phyloP scores from a whole-genome alignment of 2,888 invertebrate genomes.

The Sesia apiformis region DNA sequence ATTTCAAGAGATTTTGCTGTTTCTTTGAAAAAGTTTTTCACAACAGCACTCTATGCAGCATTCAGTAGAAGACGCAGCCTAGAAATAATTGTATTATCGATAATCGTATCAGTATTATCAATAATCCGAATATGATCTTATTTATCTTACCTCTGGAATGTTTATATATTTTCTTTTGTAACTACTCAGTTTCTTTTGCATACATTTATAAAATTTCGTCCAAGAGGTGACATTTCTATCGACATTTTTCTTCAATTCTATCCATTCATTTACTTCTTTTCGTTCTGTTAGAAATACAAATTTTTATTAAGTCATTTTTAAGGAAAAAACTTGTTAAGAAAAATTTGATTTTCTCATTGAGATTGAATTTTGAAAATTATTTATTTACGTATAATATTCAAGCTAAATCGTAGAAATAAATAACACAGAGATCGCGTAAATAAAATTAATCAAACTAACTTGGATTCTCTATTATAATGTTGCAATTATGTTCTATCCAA shows the following conservation, averaged over 20 bases:
- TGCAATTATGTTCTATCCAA: conserved; percentile 40
- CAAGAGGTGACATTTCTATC: conserved; percentile 32
- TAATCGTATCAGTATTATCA: too few relatives aligned
- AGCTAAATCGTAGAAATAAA: too few relatives aligned
- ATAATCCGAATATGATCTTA: too few relatives aligned
- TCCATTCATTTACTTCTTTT: conserved; percentile 18
- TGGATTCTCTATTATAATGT: conserved; percentile 27
- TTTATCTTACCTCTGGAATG: conserved; percentile 15
- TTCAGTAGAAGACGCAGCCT: too few relatives aligned
- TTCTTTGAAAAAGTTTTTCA: too few relatives aligned
- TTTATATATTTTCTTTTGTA: conserved; percentile 18
- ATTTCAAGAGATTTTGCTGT: too few relatives aligned
- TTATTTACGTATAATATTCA: too few relatives aligned
- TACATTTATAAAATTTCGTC: conserved; percentile 27
- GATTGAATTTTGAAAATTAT: too few relatives aligned
- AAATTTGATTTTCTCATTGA: too few relatives aligned
- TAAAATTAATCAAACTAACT: neutral
- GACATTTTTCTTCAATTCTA: conserved; percentile 25
- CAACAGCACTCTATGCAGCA: too few relatives aligned
- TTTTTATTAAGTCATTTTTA: neutral
- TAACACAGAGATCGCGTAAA: neutral
- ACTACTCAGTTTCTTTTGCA: conserved; percentile 18
- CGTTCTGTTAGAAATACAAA: conserved; percentile 7
- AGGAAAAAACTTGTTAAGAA: too few relatives aligned
- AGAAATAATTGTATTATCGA: too few relatives aligned